Evolutionary conservation across 92 coral and sea anemone genomes (phyloP).

Genomic region (Zoanthus sansibaricus): DNA sequence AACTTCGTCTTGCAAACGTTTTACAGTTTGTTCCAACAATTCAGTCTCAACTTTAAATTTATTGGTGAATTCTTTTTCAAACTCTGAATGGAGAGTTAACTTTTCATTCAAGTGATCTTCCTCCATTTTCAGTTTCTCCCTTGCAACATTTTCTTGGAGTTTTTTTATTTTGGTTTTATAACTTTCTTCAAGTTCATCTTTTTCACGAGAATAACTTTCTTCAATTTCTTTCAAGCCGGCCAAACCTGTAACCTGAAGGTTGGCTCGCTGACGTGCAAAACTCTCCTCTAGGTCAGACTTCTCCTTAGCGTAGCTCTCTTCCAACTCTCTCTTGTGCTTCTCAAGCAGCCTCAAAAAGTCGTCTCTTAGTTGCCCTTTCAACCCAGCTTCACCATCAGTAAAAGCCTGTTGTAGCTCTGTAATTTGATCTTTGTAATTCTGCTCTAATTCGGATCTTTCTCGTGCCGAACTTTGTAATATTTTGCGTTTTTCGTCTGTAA

Average conservation of each 20-base stretch:
- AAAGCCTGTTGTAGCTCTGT: slow-evolving; percentile 92
- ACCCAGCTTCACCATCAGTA: slow-evolving; percentile 92
- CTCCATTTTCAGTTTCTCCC: slow-evolving; percentile 80
- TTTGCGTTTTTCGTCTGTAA: slow-evolving; percentile 86
- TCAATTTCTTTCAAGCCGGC: slow-evolving; percentile 79
- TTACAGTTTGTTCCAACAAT: slow-evolving; percentile 73
- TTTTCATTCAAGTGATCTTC: slow-evolving; percentile 78
- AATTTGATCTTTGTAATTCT: slow-evolving; percentile 78
- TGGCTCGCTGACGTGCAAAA: slow-evolving; percentile 78
- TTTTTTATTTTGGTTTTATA: slow-evolving; percentile 87
- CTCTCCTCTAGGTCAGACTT: slow-evolving; percentile 84
- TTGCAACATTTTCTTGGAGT: slow-evolving; percentile 80
- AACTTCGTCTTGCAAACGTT: slow-evolving; percentile 84
- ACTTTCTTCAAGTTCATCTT: slow-evolving; percentile 84
- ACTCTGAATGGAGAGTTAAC: slow-evolving; percentile 73
- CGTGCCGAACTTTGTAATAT: slow-evolving; percentile 81
- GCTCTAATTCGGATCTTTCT: slow-evolving; percentile 86
- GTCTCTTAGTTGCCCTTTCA: slow-evolving; percentile 94
- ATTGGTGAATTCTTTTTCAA: slow-evolving; percentile 78
- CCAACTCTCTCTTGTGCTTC: slow-evolving; percentile 86
- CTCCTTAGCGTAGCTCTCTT: slow-evolving; percentile 77
- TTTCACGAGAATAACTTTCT: slow-evolving; percentile 80
- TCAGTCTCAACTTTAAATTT: slow-evolving; percentile 81
- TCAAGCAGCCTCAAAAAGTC: slow-evolving; percentile 86
- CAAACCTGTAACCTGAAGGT: slow-evolving; percentile 77